Base-by-base conservation (phyloP, 1,140 invertebrate genomes). In the Cepaea nemoralis region DNA sequence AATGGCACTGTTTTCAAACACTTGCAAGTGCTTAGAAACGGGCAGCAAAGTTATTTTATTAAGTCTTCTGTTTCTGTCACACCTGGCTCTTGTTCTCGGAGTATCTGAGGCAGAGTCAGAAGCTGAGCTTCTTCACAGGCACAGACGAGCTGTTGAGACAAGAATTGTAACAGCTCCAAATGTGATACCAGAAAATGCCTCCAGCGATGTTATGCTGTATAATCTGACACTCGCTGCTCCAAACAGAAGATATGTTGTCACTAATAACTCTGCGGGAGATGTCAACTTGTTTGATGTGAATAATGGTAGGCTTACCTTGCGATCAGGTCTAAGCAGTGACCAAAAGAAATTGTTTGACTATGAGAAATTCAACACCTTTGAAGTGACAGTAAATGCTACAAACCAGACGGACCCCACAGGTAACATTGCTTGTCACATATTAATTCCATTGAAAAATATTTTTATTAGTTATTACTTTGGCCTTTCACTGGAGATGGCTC, bases 131-230 rank as follows among this genome's bases (percentile, higher is more conserved):
- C 69, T 42, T 24, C 35, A 37, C 73, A 48, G 39, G 35, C 16
- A 50, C 24, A 35, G 73, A 27, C 73, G 45, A 40, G 69, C 37
- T 71, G 69, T 71, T 39, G 31, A 19, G n/a, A 50, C 73, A 35
- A 10, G 35, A 5, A 6, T n/a, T 35, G n/a, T 66, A n/a, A 24
- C 19, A 24, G 35, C 55, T 39, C 27, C 27, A 27, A 24, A 8
- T 27, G n/a, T 39, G 27, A 31, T 79, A 22, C 59, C 77, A 39
- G 77, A 79, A 69, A 79, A 79, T 39, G 77, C 45, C n/a, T 33
- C 10, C 37, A 42, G 24, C n/a, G 39, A 14, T 48, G 63, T 48
- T 5, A 39, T 16, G 31, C 77, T 79, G 12, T 67, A 63, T 69
- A 40, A 79, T 40, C 48, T 79, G 35, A 48, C 24, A 37, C 14